Percentiles rank a stretch among this genome's conserved stretches.
These are phyloP conservation scores for Phrynocephalus guinanensis DNA, from an alignment of 2,797 vertebrate genomes.

Conservation along the genomic window DNA sequence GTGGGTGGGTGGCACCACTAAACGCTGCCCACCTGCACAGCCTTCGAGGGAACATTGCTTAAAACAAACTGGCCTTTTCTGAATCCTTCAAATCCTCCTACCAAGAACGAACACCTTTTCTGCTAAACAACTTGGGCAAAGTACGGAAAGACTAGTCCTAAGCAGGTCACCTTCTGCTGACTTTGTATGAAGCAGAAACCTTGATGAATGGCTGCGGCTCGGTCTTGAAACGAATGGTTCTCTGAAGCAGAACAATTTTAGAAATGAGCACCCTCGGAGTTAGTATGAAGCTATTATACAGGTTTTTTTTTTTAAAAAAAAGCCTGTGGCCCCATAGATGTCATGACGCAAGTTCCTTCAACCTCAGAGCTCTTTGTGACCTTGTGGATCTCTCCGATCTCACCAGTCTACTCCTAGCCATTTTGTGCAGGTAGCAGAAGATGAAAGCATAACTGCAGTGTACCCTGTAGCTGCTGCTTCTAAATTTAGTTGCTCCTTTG, in stretches of 20 bases:
- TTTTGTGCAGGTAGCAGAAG: background rate
- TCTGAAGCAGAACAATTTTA: background rate
- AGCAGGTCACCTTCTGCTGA: slow-evolving; percentile 3
- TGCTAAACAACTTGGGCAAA: background rate
- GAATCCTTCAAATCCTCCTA: background rate
- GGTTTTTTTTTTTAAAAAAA: too few species aligned
- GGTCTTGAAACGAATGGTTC: background rate
- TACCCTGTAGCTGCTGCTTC: background rate
- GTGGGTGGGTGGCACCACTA: too few species aligned
- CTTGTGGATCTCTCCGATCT: background rate
- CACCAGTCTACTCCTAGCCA: background rate
- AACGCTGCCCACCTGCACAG: background rate
- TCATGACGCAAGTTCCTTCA: background rate
- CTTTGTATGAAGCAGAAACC: background rate
- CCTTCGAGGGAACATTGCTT: background rate
- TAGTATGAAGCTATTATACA: background rate
- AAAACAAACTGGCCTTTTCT: background rate
- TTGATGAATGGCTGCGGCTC: background rate
- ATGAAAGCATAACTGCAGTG: background rate
- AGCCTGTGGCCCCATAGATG: too few species aligned
- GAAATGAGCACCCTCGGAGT: background rate
- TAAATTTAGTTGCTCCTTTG: background rate
- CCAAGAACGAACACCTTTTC: background rate
- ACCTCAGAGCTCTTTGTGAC: background rate
- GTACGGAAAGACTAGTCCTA: background rate